Evolutionary conservation across 2,888 invertebrate species (phyloP).

Genomic region (Hymenopus coronatus): DNA sequence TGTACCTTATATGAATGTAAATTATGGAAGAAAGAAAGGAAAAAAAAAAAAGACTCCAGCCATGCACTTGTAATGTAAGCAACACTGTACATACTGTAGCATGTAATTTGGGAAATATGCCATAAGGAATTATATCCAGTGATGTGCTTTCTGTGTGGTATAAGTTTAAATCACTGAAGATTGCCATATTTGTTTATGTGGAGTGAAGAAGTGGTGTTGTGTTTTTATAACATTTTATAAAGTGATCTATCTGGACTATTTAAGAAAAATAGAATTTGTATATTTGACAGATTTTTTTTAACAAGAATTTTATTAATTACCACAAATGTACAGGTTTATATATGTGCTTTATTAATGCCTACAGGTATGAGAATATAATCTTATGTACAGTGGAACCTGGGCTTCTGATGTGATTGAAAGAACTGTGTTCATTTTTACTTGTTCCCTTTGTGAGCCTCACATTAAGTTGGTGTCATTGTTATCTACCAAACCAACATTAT

Average conservation of each 20-base stretch:
- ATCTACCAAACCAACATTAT: too few species aligned
- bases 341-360: slow-evolving; percentile 8
- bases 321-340: neutral
- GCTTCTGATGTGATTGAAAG: neutral
- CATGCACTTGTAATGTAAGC: neutral
- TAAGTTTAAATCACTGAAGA: neutral
- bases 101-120: neutral
- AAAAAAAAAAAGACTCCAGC: neutral
- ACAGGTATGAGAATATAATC: neutral
- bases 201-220: neutral
- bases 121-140: neutral
- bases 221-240: neutral
- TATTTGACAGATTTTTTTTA: slow-evolving; percentile 1
- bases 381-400: neutral
- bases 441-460: too few species aligned
- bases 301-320: neutral
- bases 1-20: neutral
- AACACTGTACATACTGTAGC: neutral
- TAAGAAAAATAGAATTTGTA: neutral
- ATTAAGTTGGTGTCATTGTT: too few species aligned
- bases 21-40: too few species aligned
- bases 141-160: neutral
- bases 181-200: neutral
- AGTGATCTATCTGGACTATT: neutral
- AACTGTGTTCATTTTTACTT: too few species aligned